These are phyloP conservation scores for Musca domestica DNA, from an alignment of 1,140 invertebrate species.

Conservation along the genomic window DNA sequence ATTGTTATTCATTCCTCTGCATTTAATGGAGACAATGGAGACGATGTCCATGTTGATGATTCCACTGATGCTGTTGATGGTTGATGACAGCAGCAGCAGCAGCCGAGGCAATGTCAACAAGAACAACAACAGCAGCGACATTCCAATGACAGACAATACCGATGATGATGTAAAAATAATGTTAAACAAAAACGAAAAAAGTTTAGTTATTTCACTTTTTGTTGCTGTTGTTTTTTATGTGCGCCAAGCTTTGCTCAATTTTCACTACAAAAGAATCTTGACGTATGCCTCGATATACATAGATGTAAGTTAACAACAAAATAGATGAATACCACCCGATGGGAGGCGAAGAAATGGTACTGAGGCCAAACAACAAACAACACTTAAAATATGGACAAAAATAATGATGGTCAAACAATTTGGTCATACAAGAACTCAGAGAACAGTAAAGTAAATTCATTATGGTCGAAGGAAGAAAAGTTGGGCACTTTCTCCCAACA, in stretches of 20 bases:
- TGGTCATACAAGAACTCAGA: not conserved
- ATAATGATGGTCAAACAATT: slow-evolving; percentile 20
- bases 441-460: slow-evolving; percentile 14
- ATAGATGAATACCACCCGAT: too few relatives aligned
- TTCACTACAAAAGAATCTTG: too few relatives aligned
- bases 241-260: not conserved
- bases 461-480: slow-evolving; percentile 7
- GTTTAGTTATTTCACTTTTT: not conserved
- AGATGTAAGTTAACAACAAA: too few relatives aligned
- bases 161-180: slow-evolving; percentile 13
- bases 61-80: too few relatives aligned
- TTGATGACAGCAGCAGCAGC: too few relatives aligned
- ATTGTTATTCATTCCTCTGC: slow-evolving; percentile 3
- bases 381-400: not conserved
- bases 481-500: not conserved
- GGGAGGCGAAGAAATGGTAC: too few relatives aligned
- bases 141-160: slow-evolving; percentile 1
- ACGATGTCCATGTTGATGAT: not conserved
- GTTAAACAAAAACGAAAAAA: slow-evolving; percentile 1
- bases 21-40: not conserved
- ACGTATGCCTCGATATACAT: too few relatives aligned
- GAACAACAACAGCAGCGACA: not conserved
- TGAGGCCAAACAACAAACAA: too few relatives aligned
- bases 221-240: not conserved
- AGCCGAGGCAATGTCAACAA: too few relatives aligned